These are phyloP conservation scores for Cyprinodon diabolis DNA, from an alignment of 2,797 vertebrate genomes.

Conservation along the genomic window DNA sequence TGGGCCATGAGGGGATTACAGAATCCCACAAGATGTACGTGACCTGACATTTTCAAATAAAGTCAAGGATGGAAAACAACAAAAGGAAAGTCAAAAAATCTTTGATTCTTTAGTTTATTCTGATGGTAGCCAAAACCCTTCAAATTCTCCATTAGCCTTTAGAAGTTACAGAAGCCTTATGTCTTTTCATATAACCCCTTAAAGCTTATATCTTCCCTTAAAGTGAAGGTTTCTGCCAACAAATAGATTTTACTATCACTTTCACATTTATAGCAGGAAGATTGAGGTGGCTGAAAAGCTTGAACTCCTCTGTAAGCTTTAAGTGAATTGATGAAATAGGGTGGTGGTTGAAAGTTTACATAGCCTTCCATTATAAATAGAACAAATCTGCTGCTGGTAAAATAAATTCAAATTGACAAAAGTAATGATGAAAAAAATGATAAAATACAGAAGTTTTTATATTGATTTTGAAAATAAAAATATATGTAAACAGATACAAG, in stretches of 20 bases:
- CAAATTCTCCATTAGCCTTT: neutral
- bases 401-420: too few relatives aligned
- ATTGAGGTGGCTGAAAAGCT: neutral
- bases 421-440: too few relatives aligned
- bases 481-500: too few relatives aligned
- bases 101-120: neutral
- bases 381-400: too few relatives aligned
- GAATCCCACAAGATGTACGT: too few relatives aligned
- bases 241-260: neutral
- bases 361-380: too few relatives aligned
- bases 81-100: too few relatives aligned
- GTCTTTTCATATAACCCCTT: neutral
- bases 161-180: neutral
- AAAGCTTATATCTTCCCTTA: constrained; percentile 1
- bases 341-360: too few relatives aligned
- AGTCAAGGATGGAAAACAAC: too few relatives aligned
- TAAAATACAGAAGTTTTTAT: too few relatives aligned
- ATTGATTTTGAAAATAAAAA: too few relatives aligned
- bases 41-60: too few relatives aligned
- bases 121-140: neutral
- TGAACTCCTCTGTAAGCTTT: neutral
- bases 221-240: constrained; percentile 1
- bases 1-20: neutral
- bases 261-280: neutral
- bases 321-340: neutral